phyloP scores from a whole-genome alignment of 2,797 vertebrate species.

The Phyllotis vaccarum region DNA sequence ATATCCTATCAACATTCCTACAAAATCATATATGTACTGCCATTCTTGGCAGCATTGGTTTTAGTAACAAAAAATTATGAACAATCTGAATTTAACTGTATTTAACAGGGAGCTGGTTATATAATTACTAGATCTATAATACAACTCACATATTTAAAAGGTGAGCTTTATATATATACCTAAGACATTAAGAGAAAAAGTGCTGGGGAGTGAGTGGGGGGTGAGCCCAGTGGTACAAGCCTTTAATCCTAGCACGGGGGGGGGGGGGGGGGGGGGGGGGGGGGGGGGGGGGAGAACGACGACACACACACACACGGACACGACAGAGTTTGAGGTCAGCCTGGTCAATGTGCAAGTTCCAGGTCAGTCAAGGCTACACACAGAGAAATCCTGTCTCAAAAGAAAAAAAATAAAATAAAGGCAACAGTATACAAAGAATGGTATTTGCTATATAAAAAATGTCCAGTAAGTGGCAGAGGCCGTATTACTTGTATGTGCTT shows the following conservation, averaged over 20 bases:
- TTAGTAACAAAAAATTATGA: neutral
- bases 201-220: neutral
- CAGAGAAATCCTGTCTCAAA: neutral
- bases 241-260: too few relatives aligned
- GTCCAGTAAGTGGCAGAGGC: too few relatives aligned
- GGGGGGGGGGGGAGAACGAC: too few relatives aligned
- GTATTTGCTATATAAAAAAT: neutral
- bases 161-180: slow-evolving; percentile 3
- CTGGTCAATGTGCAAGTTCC: neutral
- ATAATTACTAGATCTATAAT: slow-evolving; percentile 33
- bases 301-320: too few relatives aligned
- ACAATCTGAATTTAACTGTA: neutral
- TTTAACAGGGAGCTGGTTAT: slow-evolving; percentile 7
- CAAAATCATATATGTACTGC: neutral
- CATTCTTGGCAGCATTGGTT: neutral
- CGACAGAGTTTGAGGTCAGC: neutral
- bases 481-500: slow-evolving; percentile 3
- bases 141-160: slow-evolving; percentile 7
- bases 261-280: too few relatives aligned
- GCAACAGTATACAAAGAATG: neutral
- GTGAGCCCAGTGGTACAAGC: too few relatives aligned
- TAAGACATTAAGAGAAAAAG: neutral
- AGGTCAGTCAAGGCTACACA: neutral
- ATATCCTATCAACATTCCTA: neutral
- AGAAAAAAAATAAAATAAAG: neutral